Base-by-base conservation (phyloP, 2,888 invertebrate genomes). In the Onchidella celtica region DNA sequence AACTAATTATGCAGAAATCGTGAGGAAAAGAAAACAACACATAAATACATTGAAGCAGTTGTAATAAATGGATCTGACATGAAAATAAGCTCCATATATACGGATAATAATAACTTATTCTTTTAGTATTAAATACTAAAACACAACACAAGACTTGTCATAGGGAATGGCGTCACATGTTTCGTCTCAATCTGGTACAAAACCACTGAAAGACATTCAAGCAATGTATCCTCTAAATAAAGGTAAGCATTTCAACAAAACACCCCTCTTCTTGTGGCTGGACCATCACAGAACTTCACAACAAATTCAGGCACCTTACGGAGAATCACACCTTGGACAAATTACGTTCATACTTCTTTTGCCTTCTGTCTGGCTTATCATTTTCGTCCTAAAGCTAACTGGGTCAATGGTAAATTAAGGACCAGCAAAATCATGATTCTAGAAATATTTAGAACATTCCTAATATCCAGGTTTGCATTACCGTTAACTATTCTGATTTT, bases 201-300 rank as follows among this genome's bases (percentile, higher is more conserved):
- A 68, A 77, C 57, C 27, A 77, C 55, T 68, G 77, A 77, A 77
- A 77, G 77, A 77, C 77, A 77, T 68, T 68, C 77, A 77, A 77
- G 77, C 66, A 77, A 77, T 57, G 57, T 68, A 47, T 40, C 76
- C 32, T 38, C 36, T 38, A 55, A 76, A 68, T 24, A 68, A 77
- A 68, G 57, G 63, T 32, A 55, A 66, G 57, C 55, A 57, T 29
- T 68, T 68, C 17, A 77, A 77, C 77, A 77, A 77, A 77, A 36
- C 63, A 61, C 57, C 32, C 65, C 38, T 27, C 34, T 32, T 66
- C 27, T 29, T 17, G 0, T 27, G 66, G 47, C 11, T 65, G 40
- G 55, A 61, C 24, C 74, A 74, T 74, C 63, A 57, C 34, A 76
- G 32, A n/a, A 29, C 66, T 66, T 57, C 66, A 63, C 61, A 61